These are phyloP conservation scores for Callipepla californica DNA, from an alignment of 2,113 vertebrate genomes.

Conservation along the genomic window DNA sequence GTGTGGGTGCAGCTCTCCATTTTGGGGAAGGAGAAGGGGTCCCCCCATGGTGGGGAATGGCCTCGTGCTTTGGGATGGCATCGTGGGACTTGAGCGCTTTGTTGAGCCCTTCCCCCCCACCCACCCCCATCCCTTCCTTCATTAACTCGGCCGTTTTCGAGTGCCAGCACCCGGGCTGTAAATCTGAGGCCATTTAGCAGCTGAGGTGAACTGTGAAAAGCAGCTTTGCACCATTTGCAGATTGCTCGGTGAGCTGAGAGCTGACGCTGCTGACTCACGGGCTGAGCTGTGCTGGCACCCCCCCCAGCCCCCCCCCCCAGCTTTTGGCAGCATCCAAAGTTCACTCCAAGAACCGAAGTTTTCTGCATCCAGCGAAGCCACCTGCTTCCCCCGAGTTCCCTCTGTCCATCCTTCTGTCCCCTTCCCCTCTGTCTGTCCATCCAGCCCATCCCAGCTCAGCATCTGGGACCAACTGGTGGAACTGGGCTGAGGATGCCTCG, in stretches of 20 bases:
- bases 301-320: not conserved
- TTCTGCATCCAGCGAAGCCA: not conserved
- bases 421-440: accelerated
- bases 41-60: no score
- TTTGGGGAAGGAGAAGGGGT: no score
- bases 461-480: no score
- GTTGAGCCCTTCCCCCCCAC: not conserved
- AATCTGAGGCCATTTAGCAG: constrained; percentile 51
- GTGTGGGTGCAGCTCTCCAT: no score
- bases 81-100: not conserved
- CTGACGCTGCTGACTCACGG: constrained; percentile 69
- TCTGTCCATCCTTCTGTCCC: accelerated
- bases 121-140: not conserved
- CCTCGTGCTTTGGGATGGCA: no score
- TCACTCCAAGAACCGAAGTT: constrained; percentile 45
- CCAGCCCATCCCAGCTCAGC: not conserved
- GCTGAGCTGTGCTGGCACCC: constrained; percentile 56
- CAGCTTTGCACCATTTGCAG: constrained; percentile 68
- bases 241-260: constrained; percentile 64
- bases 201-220: constrained; percentile 65
- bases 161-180: not conserved
- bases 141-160: constrained; percentile 8
- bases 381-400: not conserved
- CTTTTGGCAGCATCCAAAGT: constrained; percentile 40
- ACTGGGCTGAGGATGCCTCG: not conserved